phyloP scores from a whole-genome alignment of 2,797 vertebrate genomes.

The Arctocebus calabarensis region DNA sequence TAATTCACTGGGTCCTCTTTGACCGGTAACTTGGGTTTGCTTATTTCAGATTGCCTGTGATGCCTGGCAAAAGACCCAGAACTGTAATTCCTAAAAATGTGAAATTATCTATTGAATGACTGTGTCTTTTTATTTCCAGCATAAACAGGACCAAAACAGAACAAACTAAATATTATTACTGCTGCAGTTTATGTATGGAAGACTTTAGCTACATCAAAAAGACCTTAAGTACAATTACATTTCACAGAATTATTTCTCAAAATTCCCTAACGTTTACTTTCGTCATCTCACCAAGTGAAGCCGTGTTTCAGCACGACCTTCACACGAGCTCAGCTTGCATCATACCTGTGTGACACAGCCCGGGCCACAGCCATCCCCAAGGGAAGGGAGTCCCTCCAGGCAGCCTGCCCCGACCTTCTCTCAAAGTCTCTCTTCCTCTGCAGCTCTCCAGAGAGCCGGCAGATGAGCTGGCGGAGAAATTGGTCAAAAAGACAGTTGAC shows the following conservation, averaged over 20 bases:
- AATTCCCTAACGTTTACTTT: slow-evolving; percentile 46
- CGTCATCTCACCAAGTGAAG: not conserved
- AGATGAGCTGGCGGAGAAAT: not conserved
- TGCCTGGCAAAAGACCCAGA: not conserved
- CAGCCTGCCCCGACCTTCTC: not conserved
- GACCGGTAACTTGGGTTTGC: not conserved
- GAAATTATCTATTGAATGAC: not conserved
- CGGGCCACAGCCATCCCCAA: not conserved
- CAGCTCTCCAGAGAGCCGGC: not conserved
- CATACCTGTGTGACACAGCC: not conserved
- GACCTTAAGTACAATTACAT: slow-evolving; percentile 25
- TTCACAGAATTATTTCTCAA: slow-evolving; percentile 49
- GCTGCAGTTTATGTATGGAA: not conserved
- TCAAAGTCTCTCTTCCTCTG: not conserved
- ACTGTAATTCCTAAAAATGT: not conserved
- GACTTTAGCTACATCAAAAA: not conserved
- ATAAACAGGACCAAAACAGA: not conserved
- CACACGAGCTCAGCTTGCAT: slow-evolving; percentile 24
- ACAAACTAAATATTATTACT: not conserved
- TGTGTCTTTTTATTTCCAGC: not conserved
- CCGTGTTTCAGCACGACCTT: not conserved
- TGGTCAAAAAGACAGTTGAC: not conserved
- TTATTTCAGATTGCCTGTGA: not conserved
- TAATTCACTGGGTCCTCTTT: not conserved
- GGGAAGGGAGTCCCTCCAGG: not conserved